Conservation (phyloP, 2,888 invertebrate species). For the Macropis europaea region DNA sequence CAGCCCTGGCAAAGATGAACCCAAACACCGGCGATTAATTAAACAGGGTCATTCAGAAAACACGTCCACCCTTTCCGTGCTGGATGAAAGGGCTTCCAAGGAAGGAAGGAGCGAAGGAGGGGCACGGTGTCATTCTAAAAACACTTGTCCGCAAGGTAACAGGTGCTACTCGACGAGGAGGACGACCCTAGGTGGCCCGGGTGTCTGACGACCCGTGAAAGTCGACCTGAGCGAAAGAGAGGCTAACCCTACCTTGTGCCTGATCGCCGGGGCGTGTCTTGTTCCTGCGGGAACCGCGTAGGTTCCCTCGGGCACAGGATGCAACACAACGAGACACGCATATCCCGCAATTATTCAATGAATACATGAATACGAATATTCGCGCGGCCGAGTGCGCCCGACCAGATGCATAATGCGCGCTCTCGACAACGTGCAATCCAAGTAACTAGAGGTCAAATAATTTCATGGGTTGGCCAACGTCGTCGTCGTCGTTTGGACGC, state of each 20-base stretch:
- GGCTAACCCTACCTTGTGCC: conserved; percentile 54
- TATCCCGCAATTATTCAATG: conserved; percentile 75
- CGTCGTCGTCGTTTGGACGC: no score
- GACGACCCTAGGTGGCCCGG: conserved; percentile 41
- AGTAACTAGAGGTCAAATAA: conserved; percentile 44
- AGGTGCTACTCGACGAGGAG: conserved; percentile 50
- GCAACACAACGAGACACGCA: conserved; percentile 61
- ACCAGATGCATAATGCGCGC: conserved; percentile 51
- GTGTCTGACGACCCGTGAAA: conserved; percentile 61
- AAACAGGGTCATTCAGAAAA: conserved; percentile 9
- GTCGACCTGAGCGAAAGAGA: conserved; percentile 49
- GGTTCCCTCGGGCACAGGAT: conserved; percentile 38
- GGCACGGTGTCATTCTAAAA: conserved; percentile 15
- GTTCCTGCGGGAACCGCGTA: conserved; percentile 57
- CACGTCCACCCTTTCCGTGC: conserved; percentile 20
- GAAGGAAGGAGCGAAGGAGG: conserved; percentile 2
- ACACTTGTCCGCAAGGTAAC: conserved; percentile 54
- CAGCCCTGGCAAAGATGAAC: not conserved
- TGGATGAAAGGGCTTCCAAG: not conserved
- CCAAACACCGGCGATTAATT: conserved; percentile 22
- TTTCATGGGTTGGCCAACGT: conserved; percentile 23
- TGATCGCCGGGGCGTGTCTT: conserved; percentile 62
- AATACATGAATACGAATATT: conserved; percentile 73
- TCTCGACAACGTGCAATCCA: conserved; percentile 14
- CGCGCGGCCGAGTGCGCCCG: conserved; percentile 41